These are phyloP conservation scores for Channallabes apus DNA, from an alignment of 2,797 vertebrate genomes.

Conservation along the genomic window DNA sequence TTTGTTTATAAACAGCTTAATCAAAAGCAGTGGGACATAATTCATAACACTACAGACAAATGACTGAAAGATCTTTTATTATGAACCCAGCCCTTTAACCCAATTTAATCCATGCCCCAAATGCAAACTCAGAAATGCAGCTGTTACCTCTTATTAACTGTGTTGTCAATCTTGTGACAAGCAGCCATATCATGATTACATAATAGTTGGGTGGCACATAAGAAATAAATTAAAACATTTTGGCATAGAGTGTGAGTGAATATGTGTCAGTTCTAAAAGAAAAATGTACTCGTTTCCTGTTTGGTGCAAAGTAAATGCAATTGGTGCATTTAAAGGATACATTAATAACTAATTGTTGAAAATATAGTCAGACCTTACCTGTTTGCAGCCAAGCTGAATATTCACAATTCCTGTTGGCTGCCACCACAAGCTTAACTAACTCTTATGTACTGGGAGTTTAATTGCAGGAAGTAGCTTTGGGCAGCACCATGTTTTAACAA, in stretches of 20 bases:
- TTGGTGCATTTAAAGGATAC: not conserved
- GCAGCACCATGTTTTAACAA: conserved; percentile 60
- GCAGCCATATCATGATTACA: conserved; percentile 24
- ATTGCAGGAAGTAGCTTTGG: conserved; percentile 66
- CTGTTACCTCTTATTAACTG: conserved; percentile 34
- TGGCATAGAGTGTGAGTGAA: not conserved
- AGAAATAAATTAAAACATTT: conserved; percentile 30
- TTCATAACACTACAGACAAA: conserved; percentile 60
- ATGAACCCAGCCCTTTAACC: conserved; percentile 53
- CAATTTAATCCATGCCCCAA: conserved; percentile 61
- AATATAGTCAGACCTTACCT: not conserved
- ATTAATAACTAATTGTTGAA: not conserved
- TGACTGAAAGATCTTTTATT: conserved; percentile 59
- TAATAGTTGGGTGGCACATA: conserved; percentile 17
- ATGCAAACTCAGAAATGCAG: conserved; percentile 37
- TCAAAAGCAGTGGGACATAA: conserved; percentile 66
- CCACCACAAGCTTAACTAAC: conserved; percentile 58
- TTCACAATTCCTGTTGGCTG: conserved; percentile 46
- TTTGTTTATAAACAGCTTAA: conserved; percentile 60
- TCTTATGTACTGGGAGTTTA: conserved; percentile 72
- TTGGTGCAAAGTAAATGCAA: too few relatives aligned
- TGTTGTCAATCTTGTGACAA: conserved; percentile 6
- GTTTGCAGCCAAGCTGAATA: conserved; percentile 44
- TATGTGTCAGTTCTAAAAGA: not conserved
- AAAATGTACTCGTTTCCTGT: not conserved